Percentiles rank a stretch among this genome's conserved stretches.
These are phyloP conservation scores for Temnothorax ravouxi DNA, from an alignment of 2,888 invertebrate genomes.

Conservation along the genomic window DNA sequence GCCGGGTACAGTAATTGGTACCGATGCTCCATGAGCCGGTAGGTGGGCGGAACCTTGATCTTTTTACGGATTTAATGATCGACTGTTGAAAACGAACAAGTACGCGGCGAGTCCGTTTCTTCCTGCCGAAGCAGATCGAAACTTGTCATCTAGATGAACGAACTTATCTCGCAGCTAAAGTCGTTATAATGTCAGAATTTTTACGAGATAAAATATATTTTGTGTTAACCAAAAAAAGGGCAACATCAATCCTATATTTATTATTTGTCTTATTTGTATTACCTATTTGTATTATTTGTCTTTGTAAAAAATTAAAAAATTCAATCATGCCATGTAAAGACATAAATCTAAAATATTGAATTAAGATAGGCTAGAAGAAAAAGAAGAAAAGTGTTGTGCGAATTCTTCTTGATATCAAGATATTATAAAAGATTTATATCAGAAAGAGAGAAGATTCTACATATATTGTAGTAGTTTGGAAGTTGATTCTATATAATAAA, in stretches of 20 bases:
- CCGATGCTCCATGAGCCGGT: conserved; percentile 64
- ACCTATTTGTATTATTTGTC: background rate
- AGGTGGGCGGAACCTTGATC: conserved; percentile 66
- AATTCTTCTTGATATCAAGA: background rate
- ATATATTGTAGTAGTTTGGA: background rate
- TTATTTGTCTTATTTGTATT: too few relatives aligned
- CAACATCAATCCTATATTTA: background rate
- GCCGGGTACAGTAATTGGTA: conserved; percentile 72
- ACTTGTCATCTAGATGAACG: conserved; percentile 39
- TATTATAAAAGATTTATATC: background rate
- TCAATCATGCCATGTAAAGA: background rate
- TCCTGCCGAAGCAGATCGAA: conserved; percentile 51
- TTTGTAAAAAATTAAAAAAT: background rate
- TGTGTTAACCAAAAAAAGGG: background rate
- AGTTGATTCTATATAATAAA: background rate
- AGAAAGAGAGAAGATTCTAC: background rate
- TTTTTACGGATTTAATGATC: conserved; percentile 74
- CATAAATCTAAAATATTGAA: background rate
- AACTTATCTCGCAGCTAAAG: conserved; percentile 4
- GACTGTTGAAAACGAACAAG: conserved; percentile 70
- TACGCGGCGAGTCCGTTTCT: conserved; percentile 59
- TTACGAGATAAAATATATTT: background rate
- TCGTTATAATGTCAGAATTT: background rate
- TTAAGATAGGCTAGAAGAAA: background rate
- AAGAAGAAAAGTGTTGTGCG: too few relatives aligned